Percentiles rank a stretch among this genome's conserved stretches.
phyloP scores from a whole-genome alignment of 35 echinoderm and acorn worm species.

The Holothuria glaberrima region DNA sequence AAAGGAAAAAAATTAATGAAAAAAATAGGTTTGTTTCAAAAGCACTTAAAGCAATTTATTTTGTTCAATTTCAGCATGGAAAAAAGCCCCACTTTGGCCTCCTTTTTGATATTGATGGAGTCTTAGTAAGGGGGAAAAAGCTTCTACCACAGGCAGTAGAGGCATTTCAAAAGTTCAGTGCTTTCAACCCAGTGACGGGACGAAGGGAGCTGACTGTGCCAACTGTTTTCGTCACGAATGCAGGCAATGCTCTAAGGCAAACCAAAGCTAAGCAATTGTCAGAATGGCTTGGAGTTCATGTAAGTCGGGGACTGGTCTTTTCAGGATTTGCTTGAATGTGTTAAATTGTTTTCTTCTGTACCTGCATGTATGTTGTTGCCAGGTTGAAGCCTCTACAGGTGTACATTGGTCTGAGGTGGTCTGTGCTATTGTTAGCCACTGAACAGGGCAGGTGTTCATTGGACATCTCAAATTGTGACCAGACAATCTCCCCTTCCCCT shows the following conservation, averaged over 20 bases:
- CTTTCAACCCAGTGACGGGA: slow-evolving; percentile 44
- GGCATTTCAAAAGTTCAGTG: slow-evolving; percentile 79
- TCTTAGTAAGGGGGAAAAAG: slow-evolving; percentile 78
- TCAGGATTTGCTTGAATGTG: no score
- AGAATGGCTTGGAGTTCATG: slow-evolving; percentile 78
- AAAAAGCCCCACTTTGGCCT: slow-evolving; percentile 86
- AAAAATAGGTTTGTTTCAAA: no score
- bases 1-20: no score
- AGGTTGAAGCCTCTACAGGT: no score
- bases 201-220: slow-evolving; percentile 76
- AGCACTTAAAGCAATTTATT: no score
- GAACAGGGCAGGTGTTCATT: no score
- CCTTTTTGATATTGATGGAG: slow-evolving; percentile 97
- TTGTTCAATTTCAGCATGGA: background rate
- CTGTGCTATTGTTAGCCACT: no score
- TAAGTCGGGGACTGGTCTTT: slow-evolving; percentile 3
- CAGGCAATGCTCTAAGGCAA: slow-evolving; percentile 87
- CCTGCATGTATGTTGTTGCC: no score
- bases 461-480: no score
- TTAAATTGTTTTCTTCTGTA: no score
- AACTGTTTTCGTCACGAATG: slow-evolving; percentile 90
- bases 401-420: background rate
- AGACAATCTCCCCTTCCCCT: no score
- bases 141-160: slow-evolving; percentile 82
- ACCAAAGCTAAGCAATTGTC: slow-evolving; percentile 88